These are phyloP conservation scores for Hololepta plana DNA, from an alignment of 2,888 invertebrate species.

Conservation along the genomic window DNA sequence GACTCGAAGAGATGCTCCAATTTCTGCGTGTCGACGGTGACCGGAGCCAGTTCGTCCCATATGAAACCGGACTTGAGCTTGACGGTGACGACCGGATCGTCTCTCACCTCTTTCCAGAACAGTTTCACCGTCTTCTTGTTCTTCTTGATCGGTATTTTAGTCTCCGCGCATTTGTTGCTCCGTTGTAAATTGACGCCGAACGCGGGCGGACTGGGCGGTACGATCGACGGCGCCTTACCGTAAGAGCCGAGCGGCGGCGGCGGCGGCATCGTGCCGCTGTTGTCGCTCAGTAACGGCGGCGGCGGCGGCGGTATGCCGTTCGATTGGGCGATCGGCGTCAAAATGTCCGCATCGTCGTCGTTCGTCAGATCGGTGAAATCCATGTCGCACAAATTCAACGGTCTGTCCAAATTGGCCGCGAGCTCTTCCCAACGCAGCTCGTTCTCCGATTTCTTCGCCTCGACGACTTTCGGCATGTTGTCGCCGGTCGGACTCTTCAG, in stretches of 20 bases:
- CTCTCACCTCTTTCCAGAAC: conserved; percentile 93
- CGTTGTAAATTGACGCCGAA: conserved; percentile 23
- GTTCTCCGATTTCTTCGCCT: conserved; percentile 77
- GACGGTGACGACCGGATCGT: conserved; percentile 46
- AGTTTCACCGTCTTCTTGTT: conserved; percentile 94
- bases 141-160: conserved; percentile 45
- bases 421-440: conserved; percentile 93
- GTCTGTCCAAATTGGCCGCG: conserved; percentile 48
- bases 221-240: conserved; percentile 27
- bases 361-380: conserved; percentile 88
- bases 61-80: conserved; percentile 46
- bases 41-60: conserved; percentile 79
- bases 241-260: too few relatives aligned
- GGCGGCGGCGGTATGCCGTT: conserved; percentile 62
- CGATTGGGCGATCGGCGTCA: conserved; percentile 44
- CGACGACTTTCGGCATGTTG: conserved; percentile 39
- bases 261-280: conserved; percentile 27
- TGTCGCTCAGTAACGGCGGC: conserved; percentile 46
- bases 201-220: conserved; percentile 30
- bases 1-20: conserved; percentile 95
- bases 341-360: conserved; percentile 72
- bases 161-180: conserved; percentile 21
- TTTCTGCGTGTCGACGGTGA: conserved; percentile 78
- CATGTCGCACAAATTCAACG: conserved; percentile 76
- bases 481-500: conserved; percentile 53